Evolutionary conservation across 1,140 invertebrate genomes (phyloP).

Genomic region (Lepidurus packardi): DNA sequence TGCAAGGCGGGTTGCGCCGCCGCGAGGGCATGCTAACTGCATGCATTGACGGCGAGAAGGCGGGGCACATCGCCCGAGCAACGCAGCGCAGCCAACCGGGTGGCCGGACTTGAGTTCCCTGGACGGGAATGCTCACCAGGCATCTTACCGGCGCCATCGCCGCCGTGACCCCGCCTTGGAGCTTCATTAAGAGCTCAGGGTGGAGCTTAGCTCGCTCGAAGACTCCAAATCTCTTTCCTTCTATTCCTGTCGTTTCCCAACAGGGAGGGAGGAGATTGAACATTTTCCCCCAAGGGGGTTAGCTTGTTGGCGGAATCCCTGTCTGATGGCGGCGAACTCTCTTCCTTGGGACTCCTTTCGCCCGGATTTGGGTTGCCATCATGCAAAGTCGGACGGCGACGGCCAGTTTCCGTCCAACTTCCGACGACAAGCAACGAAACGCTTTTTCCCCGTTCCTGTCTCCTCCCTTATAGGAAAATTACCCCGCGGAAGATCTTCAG

Average conservation of each 20-base stretch:
- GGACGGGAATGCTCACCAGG: background rate
- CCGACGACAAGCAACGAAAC: conserved; percentile 20
- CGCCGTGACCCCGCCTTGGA: background rate
- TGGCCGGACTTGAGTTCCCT: background rate
- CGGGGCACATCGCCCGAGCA: background rate
- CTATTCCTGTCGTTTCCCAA: background rate
- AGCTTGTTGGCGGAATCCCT: conserved; percentile 18
- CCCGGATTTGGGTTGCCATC: conserved; percentile 12
- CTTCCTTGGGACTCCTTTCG: background rate
- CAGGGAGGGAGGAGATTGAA: conserved; percentile 2
- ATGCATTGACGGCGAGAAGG: background rate
- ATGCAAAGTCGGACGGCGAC: conserved; percentile 20
- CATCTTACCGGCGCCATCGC: background rate
- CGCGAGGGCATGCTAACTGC: background rate
- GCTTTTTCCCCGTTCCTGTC: conserved; percentile 20
- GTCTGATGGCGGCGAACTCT: background rate
- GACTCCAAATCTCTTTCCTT: background rate
- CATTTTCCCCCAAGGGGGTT: background rate
- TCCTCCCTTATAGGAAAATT: conserved; percentile 16
- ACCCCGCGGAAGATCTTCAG: conserved; percentile 16
- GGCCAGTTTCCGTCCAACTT: conserved; percentile 20
- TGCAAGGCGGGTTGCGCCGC: background rate
- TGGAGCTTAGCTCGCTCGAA: background rate
- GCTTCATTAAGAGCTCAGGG: conserved; percentile 21
- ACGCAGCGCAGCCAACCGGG: background rate